A percentile compares a stretch with the other conserved stretches of the same genome.
Conservation (phyloP, 2,888 invertebrate genomes). For the Papilio elwesi region DNA sequence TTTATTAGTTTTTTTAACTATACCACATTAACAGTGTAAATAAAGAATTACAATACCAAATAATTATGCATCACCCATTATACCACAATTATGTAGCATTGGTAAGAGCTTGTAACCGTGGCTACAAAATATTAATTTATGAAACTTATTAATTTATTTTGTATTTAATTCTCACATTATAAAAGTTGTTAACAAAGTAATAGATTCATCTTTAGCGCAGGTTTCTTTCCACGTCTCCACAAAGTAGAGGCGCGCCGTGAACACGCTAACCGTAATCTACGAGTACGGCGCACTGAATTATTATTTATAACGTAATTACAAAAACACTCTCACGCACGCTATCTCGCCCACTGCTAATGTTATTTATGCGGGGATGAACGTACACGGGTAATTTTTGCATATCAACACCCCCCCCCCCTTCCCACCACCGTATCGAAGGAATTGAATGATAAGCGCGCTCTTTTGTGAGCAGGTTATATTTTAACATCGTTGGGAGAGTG, state of each 20-base stretch:
- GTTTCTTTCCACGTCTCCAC: constrained; percentile 30
- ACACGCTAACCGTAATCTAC: constrained; percentile 80
- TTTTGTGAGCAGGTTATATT: constrained; percentile 13
- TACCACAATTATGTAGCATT: too few species aligned
- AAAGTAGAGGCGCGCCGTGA: constrained; percentile 54
- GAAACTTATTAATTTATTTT: neutral
- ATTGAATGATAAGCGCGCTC: constrained; percentile 73
- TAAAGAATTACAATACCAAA: too few species aligned
- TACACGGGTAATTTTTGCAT: constrained; percentile 78
- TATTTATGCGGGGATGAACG: constrained; percentile 82
- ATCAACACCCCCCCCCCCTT: constrained; percentile 67
- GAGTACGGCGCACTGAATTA: constrained; percentile 66
- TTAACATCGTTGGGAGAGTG: neutral
- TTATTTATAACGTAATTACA: constrained; percentile 85
- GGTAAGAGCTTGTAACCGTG: too few species aligned
- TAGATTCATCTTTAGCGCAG: constrained; percentile 16
- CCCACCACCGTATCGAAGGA: constrained; percentile 63
- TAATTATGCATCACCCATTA: too few species aligned
- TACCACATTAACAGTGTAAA: too few species aligned
- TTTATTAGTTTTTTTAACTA: too few species aligned
- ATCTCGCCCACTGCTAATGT: constrained; percentile 72
- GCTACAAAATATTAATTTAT: neutral
- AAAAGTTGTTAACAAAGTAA: constrained; percentile 20
- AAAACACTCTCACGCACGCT: constrained; percentile 78
- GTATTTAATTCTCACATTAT: neutral